phyloP scores from a whole-genome alignment of 2,113 vertebrate species.

The Oreotrochilus melanogaster region DNA sequence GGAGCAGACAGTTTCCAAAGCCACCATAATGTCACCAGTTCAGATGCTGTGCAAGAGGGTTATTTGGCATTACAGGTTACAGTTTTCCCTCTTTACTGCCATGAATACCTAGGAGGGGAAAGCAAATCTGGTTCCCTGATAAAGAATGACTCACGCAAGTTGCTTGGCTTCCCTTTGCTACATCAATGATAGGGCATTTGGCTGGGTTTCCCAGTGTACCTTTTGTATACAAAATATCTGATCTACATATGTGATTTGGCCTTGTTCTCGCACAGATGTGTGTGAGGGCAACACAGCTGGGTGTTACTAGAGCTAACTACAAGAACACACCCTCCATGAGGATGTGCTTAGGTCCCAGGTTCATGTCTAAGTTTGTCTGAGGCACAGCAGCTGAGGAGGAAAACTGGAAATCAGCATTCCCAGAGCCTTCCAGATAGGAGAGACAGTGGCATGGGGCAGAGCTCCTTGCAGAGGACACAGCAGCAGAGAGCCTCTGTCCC shows the following conservation, averaged over 20 bases:
- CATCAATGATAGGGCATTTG: not conserved
- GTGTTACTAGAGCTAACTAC: not conserved
- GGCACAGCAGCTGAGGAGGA: not conserved
- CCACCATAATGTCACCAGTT: conserved; percentile 19
- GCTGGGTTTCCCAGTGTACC: not conserved
- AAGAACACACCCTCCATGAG: not conserved
- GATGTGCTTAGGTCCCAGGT: not conserved
- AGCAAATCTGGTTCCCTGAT: not conserved
- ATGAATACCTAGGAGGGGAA: not conserved
- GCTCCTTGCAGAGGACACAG: not conserved
- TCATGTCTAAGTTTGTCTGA: not conserved
- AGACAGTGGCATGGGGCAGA: not conserved
- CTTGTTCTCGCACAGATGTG: not conserved
- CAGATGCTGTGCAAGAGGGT: not conserved
- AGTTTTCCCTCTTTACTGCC: not conserved
- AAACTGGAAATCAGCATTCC: not conserved
- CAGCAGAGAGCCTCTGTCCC: not conserved
- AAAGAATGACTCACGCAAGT: not conserved
- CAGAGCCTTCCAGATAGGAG: not conserved
- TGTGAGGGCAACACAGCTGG: rapidly evolving
- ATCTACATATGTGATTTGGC: not conserved
- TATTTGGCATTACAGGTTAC: not conserved
- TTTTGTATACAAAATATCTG: not conserved
- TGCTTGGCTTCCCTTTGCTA: not conserved
- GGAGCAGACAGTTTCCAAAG: conserved; percentile 29